Evolutionary conservation across 2,113 vertebrate genomes (phyloP), one percentile per base, ranked within the genome.

Genomic region (Tachycineta bicolor): DNA sequence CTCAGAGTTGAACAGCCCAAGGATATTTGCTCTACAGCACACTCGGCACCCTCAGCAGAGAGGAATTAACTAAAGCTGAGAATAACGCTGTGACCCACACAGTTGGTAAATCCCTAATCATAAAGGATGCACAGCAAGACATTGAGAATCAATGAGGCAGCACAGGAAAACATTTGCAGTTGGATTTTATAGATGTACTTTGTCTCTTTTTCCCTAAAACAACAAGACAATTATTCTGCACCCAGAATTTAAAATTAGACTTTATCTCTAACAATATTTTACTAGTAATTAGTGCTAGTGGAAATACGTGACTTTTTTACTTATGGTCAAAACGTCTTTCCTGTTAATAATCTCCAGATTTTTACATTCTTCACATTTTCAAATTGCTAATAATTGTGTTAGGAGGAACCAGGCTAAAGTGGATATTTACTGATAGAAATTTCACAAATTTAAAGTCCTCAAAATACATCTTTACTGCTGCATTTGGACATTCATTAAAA

Each of bases 381-480:
- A 62, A 41, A 33, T 75, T 17, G 94, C 58, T 76, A 69, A 52
- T 33, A 60, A 60, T 28, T 46, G 1, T 52, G 24, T 47, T 73
- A 31, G 41, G 34, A 83, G 39, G 59, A 96, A 83, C 49, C 50
- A 96, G 16, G 34, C 74, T 89, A 94, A 96, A 50, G 52, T 44
- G 28, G 84, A 85, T 53, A 50, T 69, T 89, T 95, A 83, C 80
- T 64, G 68, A 96, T 25, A 83, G 62, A 89, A 98, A 59, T 83
- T 87, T 90, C 85, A 95, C 68, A 92, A 56, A 88, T 91, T 79
- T 90, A 60, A 89, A 67, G 12, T 73, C 34, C 17, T 65, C 65
- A 90, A 89, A 74, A 50, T 7, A 15, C 10, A 68, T 31, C 34
- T 29, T 76, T 88, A 83, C 24, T 90, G 25, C 31, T 31, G 25